Evolutionary conservation across 92 coral and sea anemone species (phyloP).

Genomic region (Muricea muricata): DNA sequence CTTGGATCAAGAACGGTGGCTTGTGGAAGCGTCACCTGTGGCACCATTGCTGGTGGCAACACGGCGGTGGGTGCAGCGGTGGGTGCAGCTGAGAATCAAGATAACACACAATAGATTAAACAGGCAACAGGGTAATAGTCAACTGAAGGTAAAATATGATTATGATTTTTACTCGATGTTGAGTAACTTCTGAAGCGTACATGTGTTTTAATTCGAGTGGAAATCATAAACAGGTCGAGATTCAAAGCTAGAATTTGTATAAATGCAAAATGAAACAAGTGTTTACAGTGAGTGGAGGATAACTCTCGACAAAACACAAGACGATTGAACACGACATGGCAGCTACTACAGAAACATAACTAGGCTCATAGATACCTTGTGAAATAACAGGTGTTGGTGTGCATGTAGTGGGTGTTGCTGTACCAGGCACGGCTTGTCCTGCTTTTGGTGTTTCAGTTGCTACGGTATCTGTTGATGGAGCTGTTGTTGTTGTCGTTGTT

Average conservation of each 20-base stretch:
- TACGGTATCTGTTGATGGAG: not conserved
- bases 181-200: no score
- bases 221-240: no score
- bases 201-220: no score
- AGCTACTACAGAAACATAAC: no score
- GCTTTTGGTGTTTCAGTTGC: constrained; percentile 18
- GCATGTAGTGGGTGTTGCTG: constrained; percentile 13
- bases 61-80: not conserved
- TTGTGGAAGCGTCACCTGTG: not conserved
- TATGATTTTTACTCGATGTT: no score
- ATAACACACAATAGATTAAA: not conserved
- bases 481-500: not conserved
- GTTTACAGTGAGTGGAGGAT: no score
- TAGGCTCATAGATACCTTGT: not conserved
- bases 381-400: not conserved
- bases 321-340: no score
- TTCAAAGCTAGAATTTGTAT: no score
- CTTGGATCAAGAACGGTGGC: not conserved
- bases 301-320: no score
- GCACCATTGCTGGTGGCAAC: not conserved
- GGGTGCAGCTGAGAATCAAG: not conserved
- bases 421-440: constrained; percentile 49
- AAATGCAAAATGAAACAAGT: no score
- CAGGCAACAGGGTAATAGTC: not conserved
- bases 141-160: not conserved